phyloP scores from a whole-genome alignment of 2,888 invertebrate species.

The Incurvaria masculella region DNA sequence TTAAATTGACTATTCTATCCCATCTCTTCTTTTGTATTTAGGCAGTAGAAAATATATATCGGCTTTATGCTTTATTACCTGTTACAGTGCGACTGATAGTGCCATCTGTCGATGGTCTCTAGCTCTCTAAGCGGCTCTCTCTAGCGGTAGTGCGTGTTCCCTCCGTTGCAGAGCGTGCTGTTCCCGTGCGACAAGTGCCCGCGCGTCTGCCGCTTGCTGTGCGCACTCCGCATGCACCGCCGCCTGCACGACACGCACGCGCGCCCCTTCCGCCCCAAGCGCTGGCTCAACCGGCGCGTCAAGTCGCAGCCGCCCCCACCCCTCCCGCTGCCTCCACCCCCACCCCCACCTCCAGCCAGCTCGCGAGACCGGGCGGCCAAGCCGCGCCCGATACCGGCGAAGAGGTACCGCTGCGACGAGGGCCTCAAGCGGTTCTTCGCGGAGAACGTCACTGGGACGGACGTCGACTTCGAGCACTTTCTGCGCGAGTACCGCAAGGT shows the following conservation, averaged over 20 bases:
- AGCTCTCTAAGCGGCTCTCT: too few species aligned
- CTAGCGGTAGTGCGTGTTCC: too few species aligned
- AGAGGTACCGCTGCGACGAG: slow-evolving; percentile 34
- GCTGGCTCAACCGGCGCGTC: slow-evolving; percentile 24
- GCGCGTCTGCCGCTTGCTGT: slow-evolving; percentile 32
- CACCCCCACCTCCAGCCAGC: not conserved
- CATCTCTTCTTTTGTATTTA: too few species aligned
- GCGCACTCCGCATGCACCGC: slow-evolving; percentile 32
- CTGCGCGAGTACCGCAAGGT: slow-evolving; percentile 42
- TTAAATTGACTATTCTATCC: too few species aligned
- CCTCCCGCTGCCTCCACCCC: too few species aligned
- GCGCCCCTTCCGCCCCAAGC: slow-evolving; percentile 31
- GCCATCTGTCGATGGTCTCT: too few species aligned
- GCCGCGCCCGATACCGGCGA: slow-evolving; percentile 32
- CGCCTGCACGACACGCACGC: slow-evolving; percentile 31
- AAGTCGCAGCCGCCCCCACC: slow-evolving; percentile 4
- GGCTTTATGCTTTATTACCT: too few species aligned
- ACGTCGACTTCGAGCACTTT: slow-evolving; percentile 46
- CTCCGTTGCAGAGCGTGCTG: too few species aligned
- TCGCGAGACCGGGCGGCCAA: slow-evolving; percentile 22
- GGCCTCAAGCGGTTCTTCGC: slow-evolving; percentile 34
- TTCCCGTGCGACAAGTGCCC: slow-evolving; percentile 37
- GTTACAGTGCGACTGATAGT: too few species aligned
- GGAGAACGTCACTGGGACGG: slow-evolving; percentile 33
- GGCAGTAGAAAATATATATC: too few species aligned